These are phyloP conservation scores for Pterostichus niger DNA, from an alignment of 2,888 invertebrate species.

Conservation along the genomic window DNA sequence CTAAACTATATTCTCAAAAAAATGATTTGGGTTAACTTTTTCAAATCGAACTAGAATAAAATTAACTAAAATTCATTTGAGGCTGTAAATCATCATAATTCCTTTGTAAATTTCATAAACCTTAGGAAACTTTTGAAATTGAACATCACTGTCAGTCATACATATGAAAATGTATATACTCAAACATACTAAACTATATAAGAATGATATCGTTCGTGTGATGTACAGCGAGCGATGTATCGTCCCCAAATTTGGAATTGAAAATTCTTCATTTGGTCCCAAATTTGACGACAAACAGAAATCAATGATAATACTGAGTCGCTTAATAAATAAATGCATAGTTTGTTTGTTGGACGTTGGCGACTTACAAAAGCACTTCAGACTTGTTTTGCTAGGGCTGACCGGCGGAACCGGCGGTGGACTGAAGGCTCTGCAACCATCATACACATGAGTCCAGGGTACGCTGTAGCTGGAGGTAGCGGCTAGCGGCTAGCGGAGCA, in stretches of 20 bases:
- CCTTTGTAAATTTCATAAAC: neutral
- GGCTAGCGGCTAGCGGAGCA: constrained; percentile 6
- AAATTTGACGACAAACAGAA: constrained; percentile 39
- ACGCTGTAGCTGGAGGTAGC: neutral
- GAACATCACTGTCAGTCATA: neutral
- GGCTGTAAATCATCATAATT: too few relatives aligned
- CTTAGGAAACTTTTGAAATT: neutral
- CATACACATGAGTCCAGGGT: constrained; percentile 32
- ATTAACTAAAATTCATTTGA: too few relatives aligned
- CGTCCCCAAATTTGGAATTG: neutral
- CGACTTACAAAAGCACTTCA: constrained; percentile 65
- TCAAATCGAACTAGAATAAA: too few relatives aligned
- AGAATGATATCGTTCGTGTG: too few relatives aligned
- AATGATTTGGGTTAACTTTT: too few relatives aligned
- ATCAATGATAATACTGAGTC: constrained; percentile 21
- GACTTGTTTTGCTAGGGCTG: constrained; percentile 56
- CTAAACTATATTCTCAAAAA: too few relatives aligned
- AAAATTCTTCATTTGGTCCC: constrained; percentile 5
- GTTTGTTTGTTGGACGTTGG: neutral
- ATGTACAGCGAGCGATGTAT: neutral
- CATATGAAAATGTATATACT: constrained; percentile 44
- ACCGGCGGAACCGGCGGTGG: neutral
- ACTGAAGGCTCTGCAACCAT: constrained; percentile 62
- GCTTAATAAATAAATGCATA: constrained; percentile 32
- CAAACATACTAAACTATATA: neutral